These are phyloP conservation scores for Melopsittacus undulatus DNA, from an alignment of 2,797 vertebrate genomes.

Conservation along the genomic window DNA sequence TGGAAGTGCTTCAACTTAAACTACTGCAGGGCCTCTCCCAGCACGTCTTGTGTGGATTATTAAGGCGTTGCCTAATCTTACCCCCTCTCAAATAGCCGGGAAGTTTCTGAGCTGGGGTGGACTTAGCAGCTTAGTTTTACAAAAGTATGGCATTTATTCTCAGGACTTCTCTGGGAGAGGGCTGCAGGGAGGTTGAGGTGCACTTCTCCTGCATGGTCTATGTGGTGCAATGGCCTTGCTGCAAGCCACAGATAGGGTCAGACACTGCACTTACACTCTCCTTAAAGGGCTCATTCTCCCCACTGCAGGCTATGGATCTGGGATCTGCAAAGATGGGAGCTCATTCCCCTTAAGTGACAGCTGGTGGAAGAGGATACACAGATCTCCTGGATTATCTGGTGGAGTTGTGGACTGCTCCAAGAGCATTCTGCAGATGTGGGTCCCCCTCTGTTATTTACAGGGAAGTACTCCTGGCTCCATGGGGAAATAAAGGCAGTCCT, in stretches of 20 bases:
- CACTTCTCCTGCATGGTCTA: background rate
- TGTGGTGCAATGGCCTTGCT: background rate
- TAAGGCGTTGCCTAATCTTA: background rate
- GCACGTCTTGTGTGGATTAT: background rate
- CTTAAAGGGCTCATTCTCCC: background rate
- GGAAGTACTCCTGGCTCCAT: background rate
- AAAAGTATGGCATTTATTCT: background rate
- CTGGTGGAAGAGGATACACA: fast-evolving
- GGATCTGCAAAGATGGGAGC: background rate
- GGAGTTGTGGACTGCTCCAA: fast-evolving
- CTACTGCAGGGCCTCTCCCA: background rate
- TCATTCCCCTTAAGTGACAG: background rate
- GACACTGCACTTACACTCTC: background rate
- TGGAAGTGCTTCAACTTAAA: background rate
- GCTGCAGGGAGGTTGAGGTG: background rate
- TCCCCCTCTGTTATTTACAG: background rate
- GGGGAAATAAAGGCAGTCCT: background rate
- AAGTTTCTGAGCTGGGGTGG: background rate
- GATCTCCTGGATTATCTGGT: background rate
- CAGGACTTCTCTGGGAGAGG: background rate
- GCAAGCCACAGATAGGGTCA: background rate
- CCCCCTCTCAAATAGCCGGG: background rate
- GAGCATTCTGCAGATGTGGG: background rate
- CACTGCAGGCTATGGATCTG: fast-evolving
- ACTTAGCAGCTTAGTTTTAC: background rate